Evolutionary conservation across 2,797 vertebrate genomes (phyloP).

Genomic region (Galagoides demidoff): DNA sequence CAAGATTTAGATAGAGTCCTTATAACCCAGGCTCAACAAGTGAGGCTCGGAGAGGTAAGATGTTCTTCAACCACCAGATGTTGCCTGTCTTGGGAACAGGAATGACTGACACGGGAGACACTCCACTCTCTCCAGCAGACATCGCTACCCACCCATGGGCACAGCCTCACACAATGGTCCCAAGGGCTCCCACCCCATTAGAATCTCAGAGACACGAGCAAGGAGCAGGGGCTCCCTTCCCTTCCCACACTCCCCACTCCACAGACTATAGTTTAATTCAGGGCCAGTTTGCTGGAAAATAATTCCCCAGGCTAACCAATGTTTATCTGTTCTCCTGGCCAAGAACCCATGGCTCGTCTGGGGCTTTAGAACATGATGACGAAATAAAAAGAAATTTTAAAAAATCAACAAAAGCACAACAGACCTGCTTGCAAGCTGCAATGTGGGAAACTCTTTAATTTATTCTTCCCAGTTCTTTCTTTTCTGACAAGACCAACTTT

Average conservation of each 20-base stretch:
- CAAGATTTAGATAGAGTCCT: background rate
- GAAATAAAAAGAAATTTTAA: background rate
- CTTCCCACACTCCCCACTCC: accelerated
- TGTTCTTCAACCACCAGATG: background rate
- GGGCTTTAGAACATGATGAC: background rate
- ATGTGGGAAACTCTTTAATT: constrained; percentile 8
- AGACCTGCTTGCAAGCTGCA: background rate
- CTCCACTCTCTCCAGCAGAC: background rate
- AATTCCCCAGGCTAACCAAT: background rate
- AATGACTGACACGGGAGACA: background rate
- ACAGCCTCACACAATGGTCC: accelerated
- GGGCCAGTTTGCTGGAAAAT: background rate
- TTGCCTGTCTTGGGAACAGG: background rate
- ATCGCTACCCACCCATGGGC: accelerated
- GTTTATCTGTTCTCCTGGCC: background rate
- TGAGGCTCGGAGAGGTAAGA: background rate
- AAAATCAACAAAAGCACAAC: background rate
- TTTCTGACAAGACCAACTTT: background rate
- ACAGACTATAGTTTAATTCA: background rate
- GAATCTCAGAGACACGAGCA: background rate
- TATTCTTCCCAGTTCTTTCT: background rate
- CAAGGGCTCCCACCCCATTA: accelerated
- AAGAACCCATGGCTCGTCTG: background rate
- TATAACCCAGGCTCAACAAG: background rate
- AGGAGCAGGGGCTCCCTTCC: background rate